Percentiles rank a stretch among this genome's conserved stretches.
Conservation (phyloP, 2,797 vertebrate species). For the Gymnothorax reevesii region DNA sequence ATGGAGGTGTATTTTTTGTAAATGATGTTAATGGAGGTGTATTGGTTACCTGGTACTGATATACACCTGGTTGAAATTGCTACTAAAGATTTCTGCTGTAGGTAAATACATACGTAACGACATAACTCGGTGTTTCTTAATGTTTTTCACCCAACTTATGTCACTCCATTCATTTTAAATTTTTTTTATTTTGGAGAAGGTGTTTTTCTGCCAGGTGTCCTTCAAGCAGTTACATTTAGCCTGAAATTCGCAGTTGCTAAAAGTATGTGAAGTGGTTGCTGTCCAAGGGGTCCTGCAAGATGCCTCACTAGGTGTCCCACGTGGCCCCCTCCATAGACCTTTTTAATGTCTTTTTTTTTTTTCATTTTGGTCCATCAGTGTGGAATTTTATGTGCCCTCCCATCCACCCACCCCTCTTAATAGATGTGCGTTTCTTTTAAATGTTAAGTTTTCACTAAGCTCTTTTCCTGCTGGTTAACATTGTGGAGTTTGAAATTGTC, state of each 20-base stretch:
- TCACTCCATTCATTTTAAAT: not conserved
- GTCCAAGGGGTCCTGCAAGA: not conserved
- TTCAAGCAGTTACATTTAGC: not conserved
- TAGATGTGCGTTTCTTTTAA: slow-evolving; percentile 73
- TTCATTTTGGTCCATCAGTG: not conserved
- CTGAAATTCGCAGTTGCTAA: not conserved
- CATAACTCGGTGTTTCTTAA: too few species aligned
- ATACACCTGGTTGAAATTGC: not conserved
- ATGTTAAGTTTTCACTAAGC: slow-evolving; percentile 78
- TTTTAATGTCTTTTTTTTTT: not conserved
- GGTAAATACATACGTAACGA: too few species aligned
- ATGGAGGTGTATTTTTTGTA: too few species aligned
- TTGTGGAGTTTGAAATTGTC: slow-evolving; percentile 87
- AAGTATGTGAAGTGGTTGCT: not conserved
- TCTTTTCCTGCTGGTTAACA: slow-evolving; percentile 88
- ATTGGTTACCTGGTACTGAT: not conserved
- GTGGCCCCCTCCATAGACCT: not conserved
- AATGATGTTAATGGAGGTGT: not conserved
- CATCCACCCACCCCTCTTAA: slow-evolving; percentile 19
- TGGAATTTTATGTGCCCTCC: slow-evolving; percentile 75
- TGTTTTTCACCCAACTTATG: not conserved
- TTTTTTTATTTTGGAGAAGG: not conserved
- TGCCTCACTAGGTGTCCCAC: slow-evolving; percentile 5
- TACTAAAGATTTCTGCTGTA: not conserved
- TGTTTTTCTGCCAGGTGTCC: not conserved